Evolutionary conservation across 2,113 vertebrate genomes (phyloP).

Genomic region (Vidua chalybeata): DNA sequence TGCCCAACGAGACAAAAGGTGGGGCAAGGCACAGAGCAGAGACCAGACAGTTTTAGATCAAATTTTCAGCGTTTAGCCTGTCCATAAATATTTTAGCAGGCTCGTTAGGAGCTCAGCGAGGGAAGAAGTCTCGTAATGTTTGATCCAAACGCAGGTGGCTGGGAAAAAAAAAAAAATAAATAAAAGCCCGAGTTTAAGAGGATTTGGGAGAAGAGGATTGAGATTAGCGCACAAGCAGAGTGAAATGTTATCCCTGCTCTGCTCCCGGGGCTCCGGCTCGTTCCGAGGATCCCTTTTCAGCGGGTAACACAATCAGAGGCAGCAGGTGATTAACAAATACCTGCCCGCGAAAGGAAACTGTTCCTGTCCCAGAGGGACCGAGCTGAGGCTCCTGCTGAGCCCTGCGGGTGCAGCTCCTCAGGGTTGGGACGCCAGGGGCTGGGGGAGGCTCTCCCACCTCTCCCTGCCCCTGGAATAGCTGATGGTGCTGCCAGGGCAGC

Average conservation of each 20-base stretch:
- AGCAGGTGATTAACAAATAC: slow-evolving; percentile 21
- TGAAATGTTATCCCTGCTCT: slow-evolving; percentile 40
- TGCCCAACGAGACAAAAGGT: neutral
- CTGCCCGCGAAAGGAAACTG: neutral
- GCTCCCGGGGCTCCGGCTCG: slow-evolving; percentile 1
- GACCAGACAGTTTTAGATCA: neutral
- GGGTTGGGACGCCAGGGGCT: neutral
- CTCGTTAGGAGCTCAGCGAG: neutral
- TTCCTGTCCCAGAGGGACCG: neutral
- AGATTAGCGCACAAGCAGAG: neutral
- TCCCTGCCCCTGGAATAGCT: fast-evolving
- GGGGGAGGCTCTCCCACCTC: neutral
- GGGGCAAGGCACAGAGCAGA: neutral
- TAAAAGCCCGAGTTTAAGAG: neutral
- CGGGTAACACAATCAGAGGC: slow-evolving; percentile 13
- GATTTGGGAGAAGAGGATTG: slow-evolving; percentile 25
- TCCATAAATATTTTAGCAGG: neutral
- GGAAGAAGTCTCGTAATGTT: neutral
- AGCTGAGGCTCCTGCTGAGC: neutral
- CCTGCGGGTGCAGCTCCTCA: neutral
- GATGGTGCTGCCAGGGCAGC: neutral
- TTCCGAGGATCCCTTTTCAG: slow-evolving; percentile 16
- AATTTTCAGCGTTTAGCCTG: neutral
- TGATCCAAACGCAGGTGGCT: neutral
- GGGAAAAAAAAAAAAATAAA: neutral